phyloP scores from a whole-genome alignment of 2,113 vertebrate species.

The Plecturocebus donacophilus region DNA sequence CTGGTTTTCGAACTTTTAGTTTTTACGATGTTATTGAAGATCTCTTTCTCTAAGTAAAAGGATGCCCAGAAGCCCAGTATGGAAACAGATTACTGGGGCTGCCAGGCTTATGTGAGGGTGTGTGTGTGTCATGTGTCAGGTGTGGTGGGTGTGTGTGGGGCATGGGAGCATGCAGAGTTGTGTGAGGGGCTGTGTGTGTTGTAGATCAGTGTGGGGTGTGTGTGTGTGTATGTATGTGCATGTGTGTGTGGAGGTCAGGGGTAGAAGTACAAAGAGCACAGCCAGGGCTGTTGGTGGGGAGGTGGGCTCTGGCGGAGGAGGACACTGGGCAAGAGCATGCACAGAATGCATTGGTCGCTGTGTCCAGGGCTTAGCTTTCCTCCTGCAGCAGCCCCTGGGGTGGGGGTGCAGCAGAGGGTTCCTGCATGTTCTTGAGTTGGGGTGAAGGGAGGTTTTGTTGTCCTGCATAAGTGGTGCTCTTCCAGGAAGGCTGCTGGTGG shows the following conservation, averaged over 20 bases:
- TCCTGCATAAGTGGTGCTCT: accelerated
- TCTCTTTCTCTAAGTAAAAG: neutral
- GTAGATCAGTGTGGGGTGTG: neutral
- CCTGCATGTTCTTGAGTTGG: neutral
- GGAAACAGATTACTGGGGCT: neutral
- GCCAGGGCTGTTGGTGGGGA: neutral
- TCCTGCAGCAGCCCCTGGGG: neutral
- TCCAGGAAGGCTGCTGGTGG: neutral
- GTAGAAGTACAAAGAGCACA: neutral
- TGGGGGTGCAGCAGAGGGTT: no score
- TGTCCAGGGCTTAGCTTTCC: accelerated
- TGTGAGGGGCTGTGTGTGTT: no score
- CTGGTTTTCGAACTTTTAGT: neutral
- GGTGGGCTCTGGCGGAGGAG: neutral
- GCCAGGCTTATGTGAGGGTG: neutral
- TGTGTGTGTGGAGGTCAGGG: neutral
- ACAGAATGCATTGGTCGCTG: accelerated
- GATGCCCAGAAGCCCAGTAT: neutral
- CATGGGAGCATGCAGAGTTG: no score
- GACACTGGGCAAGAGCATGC: neutral
- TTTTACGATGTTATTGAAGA: neutral
- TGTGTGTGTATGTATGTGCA: no score
- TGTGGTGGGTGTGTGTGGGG: neutral
- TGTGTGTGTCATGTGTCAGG: neutral
- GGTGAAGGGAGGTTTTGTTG: neutral